Evolutionary conservation across 2,888 invertebrate species (phyloP), one percentile per base, ranked within the genome.

Genomic region (Drosophila infuscata): DNA sequence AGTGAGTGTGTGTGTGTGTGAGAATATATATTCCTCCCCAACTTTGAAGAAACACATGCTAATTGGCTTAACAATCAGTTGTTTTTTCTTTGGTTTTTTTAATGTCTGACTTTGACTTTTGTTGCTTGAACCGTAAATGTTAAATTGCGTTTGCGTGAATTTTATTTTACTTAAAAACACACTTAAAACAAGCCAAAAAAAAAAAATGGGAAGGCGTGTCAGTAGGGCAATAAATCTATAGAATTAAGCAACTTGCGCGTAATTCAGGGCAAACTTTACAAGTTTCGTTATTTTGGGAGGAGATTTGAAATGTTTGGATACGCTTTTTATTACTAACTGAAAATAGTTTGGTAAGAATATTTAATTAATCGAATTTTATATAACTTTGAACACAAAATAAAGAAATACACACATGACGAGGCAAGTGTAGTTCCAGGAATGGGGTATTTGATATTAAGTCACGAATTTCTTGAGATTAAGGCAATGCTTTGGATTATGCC

Each of bases 91-190:
- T 5, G 3, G 17, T 15, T 5, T 41, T 30, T 56, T n/a, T 12
- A 76, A 70, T 51, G 58, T 36, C 67, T 64, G 74, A 57, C 63
- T 82, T 75, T 79, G 64, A 62, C 67, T 79, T 71, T 70, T 60
- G 66, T 66, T 72, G 35, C 67, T 53, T 82, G 87, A 87, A 87
- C 90, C 89, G 88, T 87, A 89, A 87, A 89, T 77, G 72, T 80
- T 88, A 76, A 88, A 90, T 88, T 83, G 66, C 79, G 71, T 86
- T 89, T 77, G 88, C 83, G 69, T 88, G 83, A 75, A 74, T 79
- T 74, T 74, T 79, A 76, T 53, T 61, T 64, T 62, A 7, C 35
- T 25, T 53, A 57, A 60, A 49, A 38, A 32, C 29, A 29, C 52
- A 72, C 43, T 43, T 38, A 32, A 65, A 11, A 36, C 15, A 36